Base-by-base conservation (phyloP, 2,113 vertebrate species). In the Colistium nudipinnis region DNA sequence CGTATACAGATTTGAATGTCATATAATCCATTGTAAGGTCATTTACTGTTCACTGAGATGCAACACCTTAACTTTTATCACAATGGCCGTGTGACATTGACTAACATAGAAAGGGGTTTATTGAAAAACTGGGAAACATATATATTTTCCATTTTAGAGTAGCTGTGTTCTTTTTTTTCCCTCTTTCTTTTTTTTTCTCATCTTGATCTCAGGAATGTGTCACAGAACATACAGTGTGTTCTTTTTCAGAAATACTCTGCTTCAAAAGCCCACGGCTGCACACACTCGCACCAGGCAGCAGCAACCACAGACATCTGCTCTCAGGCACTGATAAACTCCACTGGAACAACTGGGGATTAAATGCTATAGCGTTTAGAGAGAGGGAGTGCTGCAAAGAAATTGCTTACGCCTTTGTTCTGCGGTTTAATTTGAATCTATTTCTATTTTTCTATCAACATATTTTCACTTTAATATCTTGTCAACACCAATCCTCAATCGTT, bases 261-360 rank as follows among this genome's bases (percentile, higher is more conserved):
- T n/a, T n/a, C n/a, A n/a, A n/a, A 61, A 31, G 28, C 53, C 45
- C 45, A 45, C 22, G 47, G 28, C 51, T 45, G 36, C 47, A 60
- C 63, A 74, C 20, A 62, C 56, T 56, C 13, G 25, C 67, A 38
- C 39, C 5, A 27, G 20, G 59, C 28, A 74, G 47, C 20, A 22
- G 45, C 28, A 47, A 64, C 55, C 55, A 36, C 41, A 39, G 24
- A 35, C 13, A 10, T 49, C 49, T 73, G 51, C 41, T n/a, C n/a
- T n/a, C n/a, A n/a, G n/a, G n/a, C n/a, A n/a, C n/a, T n/a, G 54
- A 14, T 44, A 35, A 66, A 62, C 49, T 24, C 35, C 1, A 16
- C 20, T 54, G 56, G 33, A 63, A 22, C 20, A 31, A 41, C 7
- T n/a, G n/a, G n/a, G n/a, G n/a, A n/a, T n/a, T n/a, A n/a, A n/a